Evolutionary conservation across 2,888 invertebrate genomes (phyloP).

Genomic region (Drosophila mayaguana): DNA sequence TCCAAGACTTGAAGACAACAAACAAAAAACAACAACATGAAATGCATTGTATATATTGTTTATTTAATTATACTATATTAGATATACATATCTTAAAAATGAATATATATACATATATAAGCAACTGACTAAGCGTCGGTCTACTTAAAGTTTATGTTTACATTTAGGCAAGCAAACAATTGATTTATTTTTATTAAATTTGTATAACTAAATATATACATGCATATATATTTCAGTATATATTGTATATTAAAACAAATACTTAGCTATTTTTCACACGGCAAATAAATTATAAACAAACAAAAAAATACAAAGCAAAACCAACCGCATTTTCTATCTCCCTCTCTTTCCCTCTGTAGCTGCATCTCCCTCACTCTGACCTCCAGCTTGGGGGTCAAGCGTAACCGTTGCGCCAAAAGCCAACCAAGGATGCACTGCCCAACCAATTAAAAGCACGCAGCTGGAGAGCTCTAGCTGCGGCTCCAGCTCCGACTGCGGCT

Average conservation of each 20-base stretch:
- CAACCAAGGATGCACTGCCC: slow-evolving; percentile 77
- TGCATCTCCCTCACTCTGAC: slow-evolving; percentile 44
- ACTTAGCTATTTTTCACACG: slow-evolving; percentile 75
- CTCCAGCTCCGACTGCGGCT: background rate
- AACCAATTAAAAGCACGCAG: slow-evolving; percentile 81
- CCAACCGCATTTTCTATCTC: background rate
- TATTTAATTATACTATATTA: slow-evolving; percentile 71
- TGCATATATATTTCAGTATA: slow-evolving; percentile 16
- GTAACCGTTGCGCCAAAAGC: slow-evolving; percentile 80
- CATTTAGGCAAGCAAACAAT: slow-evolving; percentile 53
- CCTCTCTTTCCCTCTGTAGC: background rate
- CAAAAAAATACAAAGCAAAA: slow-evolving; percentile 57
- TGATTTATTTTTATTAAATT: slow-evolving; percentile 65
- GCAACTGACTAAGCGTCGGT: slow-evolving; percentile 54
- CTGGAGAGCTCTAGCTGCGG: slow-evolving; percentile 13
- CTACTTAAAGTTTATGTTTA: slow-evolving; percentile 68
- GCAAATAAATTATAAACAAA: slow-evolving; percentile 74
- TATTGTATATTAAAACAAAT: slow-evolving; percentile 63
- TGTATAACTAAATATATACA: slow-evolving; percentile 28
- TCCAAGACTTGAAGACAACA: slow-evolving; percentile 76
- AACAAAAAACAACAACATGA: slow-evolving; percentile 33
- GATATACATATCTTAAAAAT: slow-evolving; percentile 15
- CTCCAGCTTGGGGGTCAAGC: slow-evolving; percentile 71
- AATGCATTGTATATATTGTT: slow-evolving; percentile 74
- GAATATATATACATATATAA: slow-evolving; percentile 35